Percentiles rank a stretch among this genome's conserved stretches.
phyloP scores from a whole-genome alignment of 2,797 vertebrate genomes.

The Tachyglossus aculeatus region DNA sequence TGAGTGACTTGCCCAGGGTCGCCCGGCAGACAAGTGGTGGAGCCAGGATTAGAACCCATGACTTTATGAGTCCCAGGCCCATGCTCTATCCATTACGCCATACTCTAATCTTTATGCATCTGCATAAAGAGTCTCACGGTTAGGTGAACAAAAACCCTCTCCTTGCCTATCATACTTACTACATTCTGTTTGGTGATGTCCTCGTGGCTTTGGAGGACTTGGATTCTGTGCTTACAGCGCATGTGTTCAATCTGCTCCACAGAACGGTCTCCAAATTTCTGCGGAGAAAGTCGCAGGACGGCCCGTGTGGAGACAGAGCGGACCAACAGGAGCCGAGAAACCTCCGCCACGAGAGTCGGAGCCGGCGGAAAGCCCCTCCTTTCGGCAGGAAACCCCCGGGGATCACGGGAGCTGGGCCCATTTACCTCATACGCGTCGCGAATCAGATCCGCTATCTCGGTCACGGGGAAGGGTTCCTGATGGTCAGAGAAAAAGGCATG shows the following conservation, averaged over 20 bases:
- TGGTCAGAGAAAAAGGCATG: constrained; percentile 69
- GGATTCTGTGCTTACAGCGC: constrained; percentile 89
- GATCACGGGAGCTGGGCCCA: background rate
- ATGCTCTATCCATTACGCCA: no score
- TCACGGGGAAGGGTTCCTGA: constrained; percentile 69
- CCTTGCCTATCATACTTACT: constrained; percentile 78
- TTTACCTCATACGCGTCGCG: constrained; percentile 89
- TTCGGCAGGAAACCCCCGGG: background rate
- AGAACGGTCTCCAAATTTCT: constrained; percentile 92
- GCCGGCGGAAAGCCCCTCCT: background rate
- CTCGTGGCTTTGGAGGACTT: constrained; percentile 90
- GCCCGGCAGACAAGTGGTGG: no score
- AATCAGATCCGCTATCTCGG: constrained; percentile 87
- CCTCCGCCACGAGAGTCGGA: no score
- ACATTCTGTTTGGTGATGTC: constrained; percentile 94
- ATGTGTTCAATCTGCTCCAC: constrained; percentile 89
- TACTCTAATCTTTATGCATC: no score
- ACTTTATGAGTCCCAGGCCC: no score
- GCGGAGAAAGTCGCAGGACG: background rate
- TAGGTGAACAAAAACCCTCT: no score
- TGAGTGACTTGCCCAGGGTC: no score
- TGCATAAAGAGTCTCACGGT: no score
- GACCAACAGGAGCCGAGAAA: background rate
- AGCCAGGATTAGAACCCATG: no score
- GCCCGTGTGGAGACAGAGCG: background rate